Conservation (phyloP, 2,113 vertebrate genomes). For the Pteruthius melanotis region DNA sequence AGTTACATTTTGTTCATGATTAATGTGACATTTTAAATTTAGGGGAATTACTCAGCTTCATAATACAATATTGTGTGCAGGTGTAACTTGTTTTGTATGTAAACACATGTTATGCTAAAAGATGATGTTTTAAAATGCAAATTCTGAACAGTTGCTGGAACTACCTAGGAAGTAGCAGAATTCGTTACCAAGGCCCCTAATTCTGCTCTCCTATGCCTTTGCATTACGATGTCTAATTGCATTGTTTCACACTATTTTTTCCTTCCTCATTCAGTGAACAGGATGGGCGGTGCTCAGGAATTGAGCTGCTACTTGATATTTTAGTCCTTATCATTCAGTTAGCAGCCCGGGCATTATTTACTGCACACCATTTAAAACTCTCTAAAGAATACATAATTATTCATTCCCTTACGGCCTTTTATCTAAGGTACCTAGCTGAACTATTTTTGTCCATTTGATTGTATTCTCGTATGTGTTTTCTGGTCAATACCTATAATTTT, state of each 20-base stretch:
- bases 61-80: slow-evolving; percentile 29
- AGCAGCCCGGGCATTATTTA: slow-evolving; percentile 1
- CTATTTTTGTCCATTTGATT: slow-evolving; percentile 41
- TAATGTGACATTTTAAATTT: slow-evolving; percentile 19
- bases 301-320: slow-evolving; percentile 43
- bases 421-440: neutral
- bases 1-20: slow-evolving; percentile 6
- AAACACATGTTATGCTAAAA: neutral
- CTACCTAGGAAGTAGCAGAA: slow-evolving; percentile 40
- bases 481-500: neutral
- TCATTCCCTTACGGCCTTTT: slow-evolving; percentile 12
- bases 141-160: slow-evolving; percentile 43
- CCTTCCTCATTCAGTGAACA: slow-evolving; percentile 49
- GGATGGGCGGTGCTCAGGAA: slow-evolving; percentile 46
- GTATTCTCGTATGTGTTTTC: neutral
- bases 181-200: neutral
- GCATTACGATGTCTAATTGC: slow-evolving; percentile 18
- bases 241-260: slow-evolving; percentile 67
- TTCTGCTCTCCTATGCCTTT: neutral
- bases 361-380: slow-evolving; percentile 20
- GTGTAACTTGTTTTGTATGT: slow-evolving; percentile 29
- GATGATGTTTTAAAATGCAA: neutral
- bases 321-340: slow-evolving; percentile 52
- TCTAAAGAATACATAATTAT: slow-evolving; percentile 35
- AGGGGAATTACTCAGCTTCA: slow-evolving; percentile 16